Conservation (phyloP, 2,113 vertebrate genomes). For the Etia nguti region DNA sequence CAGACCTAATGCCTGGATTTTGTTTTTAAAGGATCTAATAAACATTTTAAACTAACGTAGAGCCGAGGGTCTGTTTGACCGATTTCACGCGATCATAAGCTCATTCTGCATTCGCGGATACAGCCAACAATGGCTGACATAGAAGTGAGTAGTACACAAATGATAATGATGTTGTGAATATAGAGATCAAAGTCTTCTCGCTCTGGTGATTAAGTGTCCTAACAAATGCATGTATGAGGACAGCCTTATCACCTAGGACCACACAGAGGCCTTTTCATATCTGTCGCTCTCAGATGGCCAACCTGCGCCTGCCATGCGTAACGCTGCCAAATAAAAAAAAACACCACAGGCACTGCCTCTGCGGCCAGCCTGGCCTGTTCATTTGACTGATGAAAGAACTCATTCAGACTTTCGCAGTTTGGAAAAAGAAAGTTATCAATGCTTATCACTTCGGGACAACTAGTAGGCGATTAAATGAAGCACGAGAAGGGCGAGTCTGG, state of each 20-base stretch:
- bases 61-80: constrained; percentile 17
- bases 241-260: constrained; percentile 68
- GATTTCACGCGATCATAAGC: constrained; percentile 33
- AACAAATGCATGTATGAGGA: constrained; percentile 56
- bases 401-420: constrained; percentile 12
- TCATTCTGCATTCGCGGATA: not conserved
- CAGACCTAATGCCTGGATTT: not conserved
- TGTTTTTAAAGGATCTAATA: constrained; percentile 1
- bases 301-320: constrained; percentile 40
- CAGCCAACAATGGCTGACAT: constrained; percentile 38
- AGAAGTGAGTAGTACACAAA: constrained; percentile 37
- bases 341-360: constrained; percentile 41
- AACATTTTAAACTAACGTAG: constrained; percentile 3
- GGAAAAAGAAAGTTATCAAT: constrained; percentile 7
- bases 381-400: constrained; percentile 52
- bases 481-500: not conserved
- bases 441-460: constrained; percentile 33
- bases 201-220: constrained; percentile 51
- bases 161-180: constrained; percentile 64
- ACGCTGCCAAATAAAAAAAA: constrained; percentile 58
- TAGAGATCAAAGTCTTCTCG: constrained; percentile 62
- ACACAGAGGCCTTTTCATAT: constrained; percentile 63
- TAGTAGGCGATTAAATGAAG: constrained; percentile 29
- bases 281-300: constrained; percentile 65
- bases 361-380: constrained; percentile 24